These are phyloP conservation scores for Labeo rohita DNA, from an alignment of 2,113 vertebrate species.

Conservation along the genomic window DNA sequence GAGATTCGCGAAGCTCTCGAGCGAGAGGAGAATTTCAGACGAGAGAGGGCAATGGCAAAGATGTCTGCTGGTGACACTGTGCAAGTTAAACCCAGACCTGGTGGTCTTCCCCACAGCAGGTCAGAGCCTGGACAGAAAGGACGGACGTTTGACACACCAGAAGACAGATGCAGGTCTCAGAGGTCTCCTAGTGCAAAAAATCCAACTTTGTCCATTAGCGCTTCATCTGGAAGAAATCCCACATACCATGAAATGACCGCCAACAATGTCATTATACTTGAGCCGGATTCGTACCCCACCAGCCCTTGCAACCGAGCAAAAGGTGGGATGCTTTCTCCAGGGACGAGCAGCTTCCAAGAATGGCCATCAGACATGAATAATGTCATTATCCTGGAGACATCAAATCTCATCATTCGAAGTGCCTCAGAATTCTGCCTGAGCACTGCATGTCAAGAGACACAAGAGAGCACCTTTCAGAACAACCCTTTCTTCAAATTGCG, in stretches of 20 bases:
- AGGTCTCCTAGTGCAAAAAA: conserved; percentile 72
- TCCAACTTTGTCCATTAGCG: conserved; percentile 74
- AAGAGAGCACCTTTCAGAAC: conserved; percentile 77
- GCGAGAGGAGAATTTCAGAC: conserved; percentile 73
- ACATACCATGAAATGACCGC: conserved; percentile 68
- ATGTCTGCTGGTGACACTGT: conserved; percentile 67
- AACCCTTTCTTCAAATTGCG: conserved; percentile 83
- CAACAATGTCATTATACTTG: conserved; percentile 75
- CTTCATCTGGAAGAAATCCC: conserved; percentile 68
- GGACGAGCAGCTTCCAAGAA: conserved; percentile 50
- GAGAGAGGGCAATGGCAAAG: conserved; percentile 70
- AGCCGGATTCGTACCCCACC: conserved; percentile 65
- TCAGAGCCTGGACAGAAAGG: conserved; percentile 56
- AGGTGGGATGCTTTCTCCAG: conserved; percentile 52
- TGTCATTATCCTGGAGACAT: conserved; percentile 76
- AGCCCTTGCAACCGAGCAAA: conserved; percentile 52
- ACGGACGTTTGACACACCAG: conserved; percentile 58
- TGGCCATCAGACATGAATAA: conserved; percentile 73
- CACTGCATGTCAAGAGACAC: conserved; percentile 68
- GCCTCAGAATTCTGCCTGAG: conserved; percentile 77
- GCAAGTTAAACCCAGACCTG: conserved; percentile 58
- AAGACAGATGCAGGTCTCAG: conserved; percentile 65
- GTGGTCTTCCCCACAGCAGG: conserved; percentile 41
- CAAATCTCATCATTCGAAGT: conserved; percentile 78
- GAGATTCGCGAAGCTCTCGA: conserved; percentile 78